These are phyloP conservation scores for Melinaea marsaeus DNA, from an alignment of 2,888 invertebrate species.

Conservation along the genomic window DNA sequence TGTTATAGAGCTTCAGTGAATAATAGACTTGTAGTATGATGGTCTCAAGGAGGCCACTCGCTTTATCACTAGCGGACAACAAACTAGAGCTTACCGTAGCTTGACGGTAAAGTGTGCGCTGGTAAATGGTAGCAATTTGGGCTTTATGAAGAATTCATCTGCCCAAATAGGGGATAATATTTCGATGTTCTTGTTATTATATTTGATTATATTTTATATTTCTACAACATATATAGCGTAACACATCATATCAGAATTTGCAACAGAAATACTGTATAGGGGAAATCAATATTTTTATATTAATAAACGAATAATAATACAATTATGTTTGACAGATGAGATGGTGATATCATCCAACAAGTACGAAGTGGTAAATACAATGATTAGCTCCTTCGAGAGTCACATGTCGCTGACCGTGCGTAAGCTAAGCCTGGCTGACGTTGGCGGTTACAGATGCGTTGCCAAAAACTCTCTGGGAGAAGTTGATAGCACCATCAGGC, in stretches of 20 bases:
- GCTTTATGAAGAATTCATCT: constrained; percentile 48
- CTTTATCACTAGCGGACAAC: constrained; percentile 71
- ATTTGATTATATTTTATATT: too few relatives aligned
- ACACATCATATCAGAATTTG: too few relatives aligned
- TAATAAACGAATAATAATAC: neutral
- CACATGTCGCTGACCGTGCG: constrained; percentile 89
- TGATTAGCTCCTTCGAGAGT: constrained; percentile 87
- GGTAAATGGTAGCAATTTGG: constrained; percentile 53
- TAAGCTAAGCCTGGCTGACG: constrained; percentile 83
- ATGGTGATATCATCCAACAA: constrained; percentile 91
- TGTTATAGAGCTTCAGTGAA: constrained; percentile 5
- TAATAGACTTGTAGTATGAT: constrained; percentile 9
- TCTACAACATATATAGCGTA: too few relatives aligned
- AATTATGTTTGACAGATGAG: constrained; percentile 74
- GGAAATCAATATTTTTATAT: too few relatives aligned
- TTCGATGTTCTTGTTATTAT: neutral
- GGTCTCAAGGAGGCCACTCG: constrained; percentile 42
- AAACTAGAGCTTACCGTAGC: constrained; percentile 57
- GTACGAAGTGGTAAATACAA: constrained; percentile 85
- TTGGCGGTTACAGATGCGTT: constrained; percentile 90
- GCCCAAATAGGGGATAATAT: constrained; percentile 5
- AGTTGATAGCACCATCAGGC: constrained; percentile 90
- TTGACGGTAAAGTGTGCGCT: constrained; percentile 46
- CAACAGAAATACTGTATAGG: too few relatives aligned
- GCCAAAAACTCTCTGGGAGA: constrained; percentile 93